Conservation (phyloP, 1,140 invertebrate species). For the Diuraphis noxia region DNA sequence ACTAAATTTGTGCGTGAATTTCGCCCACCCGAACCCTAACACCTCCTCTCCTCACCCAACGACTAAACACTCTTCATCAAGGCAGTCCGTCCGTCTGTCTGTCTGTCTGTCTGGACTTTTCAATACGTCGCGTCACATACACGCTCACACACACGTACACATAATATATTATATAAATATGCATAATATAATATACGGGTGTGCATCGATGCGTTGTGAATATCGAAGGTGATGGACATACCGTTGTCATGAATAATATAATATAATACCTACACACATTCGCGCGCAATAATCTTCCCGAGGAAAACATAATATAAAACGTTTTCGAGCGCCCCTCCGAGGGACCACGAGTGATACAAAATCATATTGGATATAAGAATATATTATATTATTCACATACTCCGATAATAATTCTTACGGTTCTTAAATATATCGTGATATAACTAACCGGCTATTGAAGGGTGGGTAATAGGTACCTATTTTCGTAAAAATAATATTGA, state of each 20-base stretch:
- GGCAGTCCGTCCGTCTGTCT: background rate
- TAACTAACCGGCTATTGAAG: background rate
- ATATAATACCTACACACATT: background rate
- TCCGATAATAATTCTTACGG: background rate
- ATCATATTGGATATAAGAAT: background rate
- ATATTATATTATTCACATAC: background rate
- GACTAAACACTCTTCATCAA: background rate
- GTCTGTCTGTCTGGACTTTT: background rate
- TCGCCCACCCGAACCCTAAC: background rate
- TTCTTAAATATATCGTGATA: background rate
- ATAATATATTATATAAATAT: background rate
- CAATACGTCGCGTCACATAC: background rate
- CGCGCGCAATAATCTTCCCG: background rate
- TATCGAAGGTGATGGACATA: slow-evolving; percentile 4
- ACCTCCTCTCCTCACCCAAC: too few relatives aligned
- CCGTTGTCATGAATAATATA: background rate
- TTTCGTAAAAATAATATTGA: too few relatives aligned
- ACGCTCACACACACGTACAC: background rate
- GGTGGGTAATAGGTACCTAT: too few relatives aligned
- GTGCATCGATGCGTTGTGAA: background rate
- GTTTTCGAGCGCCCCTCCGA: background rate
- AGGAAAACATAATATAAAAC: background rate
- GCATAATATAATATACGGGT: background rate
- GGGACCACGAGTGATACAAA: background rate
- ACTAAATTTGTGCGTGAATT: slow-evolving; percentile 38